phyloP scores from a whole-genome alignment of 2,113 vertebrate species.

The Barnardius zonarius region DNA sequence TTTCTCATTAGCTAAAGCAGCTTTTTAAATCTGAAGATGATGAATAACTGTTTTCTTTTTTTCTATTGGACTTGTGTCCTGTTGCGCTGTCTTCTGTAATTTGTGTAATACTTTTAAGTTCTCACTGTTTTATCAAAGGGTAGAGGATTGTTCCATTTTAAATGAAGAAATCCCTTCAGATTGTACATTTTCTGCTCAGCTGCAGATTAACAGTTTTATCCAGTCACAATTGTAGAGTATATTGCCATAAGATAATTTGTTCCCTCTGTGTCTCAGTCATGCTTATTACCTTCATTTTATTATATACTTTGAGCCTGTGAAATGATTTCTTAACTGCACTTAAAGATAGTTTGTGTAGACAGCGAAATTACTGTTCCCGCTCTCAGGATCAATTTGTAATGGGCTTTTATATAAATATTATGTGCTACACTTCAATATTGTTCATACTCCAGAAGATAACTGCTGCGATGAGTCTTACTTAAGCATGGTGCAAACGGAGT shows the following conservation, averaged over 20 bases:
- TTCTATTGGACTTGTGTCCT: not conserved
- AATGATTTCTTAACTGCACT: constrained; percentile 56
- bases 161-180: constrained; percentile 27
- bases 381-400: constrained; percentile 56
- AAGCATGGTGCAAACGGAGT: not conserved
- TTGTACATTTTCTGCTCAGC: constrained; percentile 39
- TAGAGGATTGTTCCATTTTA: not conserved
- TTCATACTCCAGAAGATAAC: constrained; percentile 41
- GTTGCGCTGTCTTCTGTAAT: not conserved
- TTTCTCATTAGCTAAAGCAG: not conserved
- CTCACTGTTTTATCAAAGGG: constrained; percentile 3
- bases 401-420: constrained; percentile 48
- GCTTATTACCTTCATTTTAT: constrained; percentile 64
- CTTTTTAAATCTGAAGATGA: not conserved
- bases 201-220: constrained; percentile 42
- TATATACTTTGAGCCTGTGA: constrained; percentile 31
- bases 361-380: constrained; percentile 43
- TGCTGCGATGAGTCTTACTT: constrained; percentile 17
- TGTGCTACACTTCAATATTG: constrained; percentile 20
- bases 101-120: not conserved
- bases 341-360: constrained; percentile 53
- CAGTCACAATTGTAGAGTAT: constrained; percentile 8
- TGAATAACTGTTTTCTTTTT: not conserved
- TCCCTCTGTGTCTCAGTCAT: constrained; percentile 54
- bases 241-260: constrained; percentile 59